These are phyloP conservation scores for Xestia sexstrigata DNA, from an alignment of 2,888 invertebrate genomes.

Conservation along the genomic window DNA sequence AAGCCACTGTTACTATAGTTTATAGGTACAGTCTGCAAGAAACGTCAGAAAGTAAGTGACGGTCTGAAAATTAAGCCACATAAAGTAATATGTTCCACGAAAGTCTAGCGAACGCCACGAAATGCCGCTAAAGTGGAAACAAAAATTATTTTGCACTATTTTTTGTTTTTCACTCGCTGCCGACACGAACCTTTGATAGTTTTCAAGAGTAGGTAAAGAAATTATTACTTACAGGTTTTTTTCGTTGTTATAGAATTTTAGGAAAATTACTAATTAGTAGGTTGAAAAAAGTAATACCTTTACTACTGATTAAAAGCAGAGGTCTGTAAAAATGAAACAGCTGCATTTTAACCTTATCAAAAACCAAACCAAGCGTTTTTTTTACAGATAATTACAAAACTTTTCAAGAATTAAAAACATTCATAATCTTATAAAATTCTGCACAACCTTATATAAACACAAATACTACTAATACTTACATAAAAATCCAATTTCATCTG, in stretches of 20 bases:
- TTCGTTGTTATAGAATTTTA: neutral
- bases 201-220: conserved; percentile 6
- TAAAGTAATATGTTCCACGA: conserved; percentile 70
- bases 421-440: too few species aligned
- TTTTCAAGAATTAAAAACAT: too few species aligned
- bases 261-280: neutral
- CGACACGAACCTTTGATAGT: conserved; percentile 72
- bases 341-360: too few species aligned
- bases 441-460: too few species aligned
- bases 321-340: too few species aligned
- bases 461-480: too few species aligned
- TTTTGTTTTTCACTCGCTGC: conserved; percentile 62
- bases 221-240: neutral
- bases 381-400: too few species aligned
- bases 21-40: conserved; percentile 9
- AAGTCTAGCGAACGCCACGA: conserved; percentile 71
- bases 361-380: too few species aligned
- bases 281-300: neutral
- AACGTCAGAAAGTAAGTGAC: conserved; percentile 40
- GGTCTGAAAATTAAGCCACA: conserved; percentile 44
- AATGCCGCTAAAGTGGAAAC: conserved; percentile 66
- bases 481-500: neutral
- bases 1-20: neutral
- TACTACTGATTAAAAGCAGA: neutral
- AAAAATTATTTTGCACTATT: conserved; percentile 58